Evolutionary conservation across 1,140 invertebrate genomes (phyloP), one percentile per base, ranked within the genome.

Genomic region (Drosophila parabipectinata): DNA sequence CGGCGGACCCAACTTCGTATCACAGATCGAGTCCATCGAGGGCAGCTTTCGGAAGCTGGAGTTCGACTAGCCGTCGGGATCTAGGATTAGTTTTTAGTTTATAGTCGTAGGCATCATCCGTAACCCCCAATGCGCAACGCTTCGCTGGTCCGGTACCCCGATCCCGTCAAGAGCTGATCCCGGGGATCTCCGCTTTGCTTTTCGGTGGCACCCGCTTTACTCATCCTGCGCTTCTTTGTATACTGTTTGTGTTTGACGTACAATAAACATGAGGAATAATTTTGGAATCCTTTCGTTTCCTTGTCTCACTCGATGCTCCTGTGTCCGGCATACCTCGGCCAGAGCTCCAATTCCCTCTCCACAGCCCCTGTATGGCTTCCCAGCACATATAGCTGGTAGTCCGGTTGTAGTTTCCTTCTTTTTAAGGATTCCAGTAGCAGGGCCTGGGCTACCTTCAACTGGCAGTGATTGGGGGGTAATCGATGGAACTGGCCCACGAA

Each of bases 41-140:
- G 95, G 95, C 18, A 95, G 95, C 73, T 96, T 96, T 85, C 93
- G 95, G 59, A 95, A 95, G 91, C 83, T 95, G 59, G 95, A 96
- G 90, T 94, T 96, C 41, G 95, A 96, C 90, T 96, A 92, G 77
- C 24, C 30, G 41, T 12, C 28, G 24, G 51, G 32, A 6, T 52
- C 26, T 64, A 61, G 71, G 28, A 64, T 30, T 52, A 75, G 69
- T 56, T 41, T 26, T 21, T 41, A 72, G 66, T 47, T 14, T n/a
- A 4, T 84, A 84, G 80, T 74, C 28, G 14, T 82, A 85, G 64
- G 73, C 81, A 80, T 72, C 72, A 82, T 82, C 59, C 64, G 52
- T 79, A 72, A 75, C 77, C 39, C 50, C 12, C 12, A 61, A 66
- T 39, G 77, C 81, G 77, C 82, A 73, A 48, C 51, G 69, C 83